Percentiles rank a stretch among this genome's conserved stretches.
Evolutionary conservation across 2,113 vertebrate genomes (phyloP).

Genomic region (Aldabrachelys gigantea): DNA sequence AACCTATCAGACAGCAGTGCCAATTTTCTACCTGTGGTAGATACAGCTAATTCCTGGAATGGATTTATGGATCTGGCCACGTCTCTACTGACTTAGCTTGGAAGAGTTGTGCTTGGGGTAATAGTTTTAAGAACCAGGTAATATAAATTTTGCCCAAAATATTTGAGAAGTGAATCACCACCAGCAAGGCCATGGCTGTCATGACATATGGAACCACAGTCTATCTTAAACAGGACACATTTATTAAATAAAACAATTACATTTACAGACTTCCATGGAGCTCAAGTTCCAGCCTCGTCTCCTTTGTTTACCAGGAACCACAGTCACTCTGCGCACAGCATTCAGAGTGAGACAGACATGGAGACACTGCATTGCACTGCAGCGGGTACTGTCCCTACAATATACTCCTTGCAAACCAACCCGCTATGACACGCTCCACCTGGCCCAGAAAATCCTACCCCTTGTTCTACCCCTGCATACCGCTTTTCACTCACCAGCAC

Average conservation of each 20-base stretch:
- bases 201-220: background rate
- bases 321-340: background rate
- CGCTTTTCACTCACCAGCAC: conserved; percentile 83
- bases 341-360: background rate
- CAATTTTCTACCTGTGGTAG: background rate
- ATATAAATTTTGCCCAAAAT: background rate
- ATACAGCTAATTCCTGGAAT: background rate
- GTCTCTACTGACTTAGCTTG: background rate
- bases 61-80: background rate
- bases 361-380: background rate
- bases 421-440: background rate
- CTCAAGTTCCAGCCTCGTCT: background rate
- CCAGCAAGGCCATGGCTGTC: background rate
- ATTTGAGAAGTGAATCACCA: background rate
- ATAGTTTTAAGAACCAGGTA: background rate
- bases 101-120: background rate
- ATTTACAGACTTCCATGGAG: background rate
- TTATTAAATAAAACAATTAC: background rate
- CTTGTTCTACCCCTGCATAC: background rate
- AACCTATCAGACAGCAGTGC: background rate
- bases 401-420: background rate
- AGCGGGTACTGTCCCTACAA: background rate
- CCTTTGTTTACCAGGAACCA: background rate
- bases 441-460: background rate
- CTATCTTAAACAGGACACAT: background rate